Base-by-base conservation (phyloP, 2,113 vertebrate species). In the Corapipo altera region DNA sequence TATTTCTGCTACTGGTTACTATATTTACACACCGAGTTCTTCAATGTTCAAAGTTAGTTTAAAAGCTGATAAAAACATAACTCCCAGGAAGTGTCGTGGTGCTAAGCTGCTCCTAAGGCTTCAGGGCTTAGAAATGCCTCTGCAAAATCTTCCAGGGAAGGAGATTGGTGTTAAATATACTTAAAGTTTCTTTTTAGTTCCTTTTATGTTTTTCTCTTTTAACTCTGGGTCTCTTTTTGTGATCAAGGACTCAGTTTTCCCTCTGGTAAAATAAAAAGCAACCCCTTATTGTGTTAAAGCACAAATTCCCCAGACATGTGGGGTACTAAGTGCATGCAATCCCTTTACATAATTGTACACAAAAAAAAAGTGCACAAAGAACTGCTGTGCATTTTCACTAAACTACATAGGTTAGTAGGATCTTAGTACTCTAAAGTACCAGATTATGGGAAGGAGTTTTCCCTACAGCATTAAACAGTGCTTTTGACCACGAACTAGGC, bases 41-140 rank as follows among this genome's bases (percentile, higher is more conserved):
- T 65, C 30, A 73, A 19, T 35, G 77, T 95, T 33, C 57, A 15
- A 73, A 77, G n/a, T 74, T 51, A 91, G 48, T 26, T 87, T 58
- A 81, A 77, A 85, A 52, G 52, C 19, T 74, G 43, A 55, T 75
- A 39, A 44, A 84, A 93, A 85, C 9, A 5, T 27, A 75, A 64
- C 8, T 82, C 33, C 15, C n/a, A 69, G 30, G 43, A 78, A 88
- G 20, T 0, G 1, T 3, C 0, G 0, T 22, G 28, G 62, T 37
- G 14, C 72, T 90, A 76, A 73, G 20, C 41, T 80, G n/a, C 71
- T 67, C 54, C 58, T 18, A 57, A 58, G 49, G 41, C 62, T 82
- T 88, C 71, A 82, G 11, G 37, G 41, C 41, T 64, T 13, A 84
- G 46, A 89, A 52, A 44, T 61, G n/a, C 16, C 44, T 65, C 41